Conservation (phyloP, 1,140 invertebrate genomes). For the Hyles euphorbiae region DNA sequence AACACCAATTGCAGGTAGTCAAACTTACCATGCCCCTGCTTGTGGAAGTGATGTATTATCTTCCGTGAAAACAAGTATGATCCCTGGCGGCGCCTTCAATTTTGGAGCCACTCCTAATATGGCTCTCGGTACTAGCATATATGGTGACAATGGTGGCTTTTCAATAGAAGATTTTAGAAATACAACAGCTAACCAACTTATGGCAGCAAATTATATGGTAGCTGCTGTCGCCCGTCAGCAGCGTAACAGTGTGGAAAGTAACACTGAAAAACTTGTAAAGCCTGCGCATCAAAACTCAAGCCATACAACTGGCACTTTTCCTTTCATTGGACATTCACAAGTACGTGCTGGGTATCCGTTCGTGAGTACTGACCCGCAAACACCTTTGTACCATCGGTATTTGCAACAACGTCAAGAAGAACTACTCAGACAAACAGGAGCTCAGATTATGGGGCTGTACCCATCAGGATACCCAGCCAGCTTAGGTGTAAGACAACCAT, state of each 20-base stretch:
- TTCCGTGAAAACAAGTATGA: slow-evolving; percentile 76
- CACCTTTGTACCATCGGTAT: slow-evolving; percentile 82
- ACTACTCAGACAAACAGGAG: slow-evolving; percentile 71
- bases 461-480: slow-evolving; percentile 77
- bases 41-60: slow-evolving; percentile 46
- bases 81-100: slow-evolving; percentile 82
- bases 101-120: slow-evolving; percentile 79
- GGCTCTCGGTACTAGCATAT: slow-evolving; percentile 67
- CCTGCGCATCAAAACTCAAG: slow-evolving; percentile 63
- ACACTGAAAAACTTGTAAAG: slow-evolving; percentile 68
- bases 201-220: slow-evolving; percentile 77
- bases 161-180: slow-evolving; percentile 78
- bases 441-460: slow-evolving; percentile 75
- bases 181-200: slow-evolving; percentile 71
- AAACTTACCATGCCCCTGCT: slow-evolving; percentile 37
- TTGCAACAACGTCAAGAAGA: slow-evolving; percentile 79
- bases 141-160: slow-evolving; percentile 78
- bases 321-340: slow-evolving; percentile 73
- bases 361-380: slow-evolving; percentile 76
- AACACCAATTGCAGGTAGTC: slow-evolving; percentile 74
- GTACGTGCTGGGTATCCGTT: slow-evolving; percentile 76
- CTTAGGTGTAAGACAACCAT: slow-evolving; percentile 81
- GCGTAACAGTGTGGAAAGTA: slow-evolving; percentile 48
- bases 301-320: slow-evolving; percentile 67
- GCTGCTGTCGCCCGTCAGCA: slow-evolving; percentile 72